Base-by-base conservation (phyloP, 2,797 vertebrate genomes). In the Neostethus bicornis region DNA sequence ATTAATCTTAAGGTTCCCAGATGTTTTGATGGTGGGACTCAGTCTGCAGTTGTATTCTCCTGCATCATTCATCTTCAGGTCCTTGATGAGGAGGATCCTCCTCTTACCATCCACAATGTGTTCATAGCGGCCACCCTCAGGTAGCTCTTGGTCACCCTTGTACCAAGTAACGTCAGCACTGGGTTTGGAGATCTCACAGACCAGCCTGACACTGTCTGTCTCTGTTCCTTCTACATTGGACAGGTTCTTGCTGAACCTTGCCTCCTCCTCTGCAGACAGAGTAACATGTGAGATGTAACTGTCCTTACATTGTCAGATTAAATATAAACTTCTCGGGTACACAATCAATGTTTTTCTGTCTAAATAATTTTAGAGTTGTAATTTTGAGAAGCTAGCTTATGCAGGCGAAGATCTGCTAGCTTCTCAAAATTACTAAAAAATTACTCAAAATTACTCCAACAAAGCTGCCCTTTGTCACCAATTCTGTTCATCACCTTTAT, bases 141-240 rank as follows among this genome's bases (percentile, higher is more conserved):
- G 94, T 54, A 99, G 88, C 58, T 97, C 97, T 61, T 92, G 70
- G 35, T 98, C 94, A 31, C 94, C 96, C 89, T 91, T 94, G 89
- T 93, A 94, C 97, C 97, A 98, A 29, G 26, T 86, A 8, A 99
- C 96, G 13, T 98, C 97, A 2, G 94, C 95, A 16, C 81, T 89
- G 66, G 96, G 92, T 77, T 97, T 99, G 57, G 97, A 99, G 44
- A 99, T 92, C 82, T 99, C 97, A 39, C 96, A 98, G 70, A 96
- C 91, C 29, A 98, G 75, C 87, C 94, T 98, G 57, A 98, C 88
- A 24, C 93, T 96, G 73, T 98, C 96, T 1, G 92, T 93, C 93
- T 99, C 97, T 23, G 87, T 96, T 51, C 93, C 95, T 77, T 99
- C 96, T 68, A 96, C 88, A 14, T 95, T 94, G 64, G 92, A 86